Evolutionary conservation across 2,888 invertebrate genomes (phyloP).

Genomic region (Mimumesa dahlbomi): DNA sequence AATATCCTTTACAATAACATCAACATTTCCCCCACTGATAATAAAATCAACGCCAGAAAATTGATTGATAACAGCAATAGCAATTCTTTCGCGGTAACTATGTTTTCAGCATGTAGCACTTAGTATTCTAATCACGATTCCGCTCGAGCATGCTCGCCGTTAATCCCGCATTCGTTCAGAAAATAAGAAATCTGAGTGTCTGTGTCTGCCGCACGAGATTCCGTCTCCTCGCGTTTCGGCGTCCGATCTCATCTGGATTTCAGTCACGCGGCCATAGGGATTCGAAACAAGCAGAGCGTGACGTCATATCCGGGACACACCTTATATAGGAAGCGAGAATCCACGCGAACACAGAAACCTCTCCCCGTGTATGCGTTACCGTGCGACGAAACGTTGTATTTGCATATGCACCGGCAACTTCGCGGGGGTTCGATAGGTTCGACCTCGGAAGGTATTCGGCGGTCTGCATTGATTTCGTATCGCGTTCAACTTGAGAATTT

Average conservation of each 20-base stretch:
- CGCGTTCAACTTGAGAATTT: constrained; percentile 67
- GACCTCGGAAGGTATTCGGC: constrained; percentile 42
- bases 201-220: background rate
- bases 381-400: constrained; percentile 24
- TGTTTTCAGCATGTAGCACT: background rate
- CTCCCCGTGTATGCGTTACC: background rate
- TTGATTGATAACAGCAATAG: too few species aligned
- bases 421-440: constrained; percentile 22
- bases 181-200: constrained; percentile 7
- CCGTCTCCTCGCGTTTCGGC: constrained; percentile 23
- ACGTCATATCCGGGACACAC: constrained; percentile 63
- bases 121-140: background rate
- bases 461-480: constrained; percentile 73
- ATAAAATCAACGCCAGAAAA: too few species aligned
- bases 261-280: constrained; percentile 72
- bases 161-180: background rate
- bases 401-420: constrained; percentile 28
- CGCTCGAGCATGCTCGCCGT: background rate
- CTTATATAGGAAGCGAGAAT: constrained; percentile 14
- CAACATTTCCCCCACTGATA: too few species aligned
- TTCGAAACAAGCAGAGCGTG: constrained; percentile 57
- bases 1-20: too few species aligned
- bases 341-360: background rate
- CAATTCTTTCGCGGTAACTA: too few species aligned
- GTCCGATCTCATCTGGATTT: constrained; percentile 68